Conservation (phyloP, 2,888 invertebrate species). For the Hanleya hanleyi region DNA sequence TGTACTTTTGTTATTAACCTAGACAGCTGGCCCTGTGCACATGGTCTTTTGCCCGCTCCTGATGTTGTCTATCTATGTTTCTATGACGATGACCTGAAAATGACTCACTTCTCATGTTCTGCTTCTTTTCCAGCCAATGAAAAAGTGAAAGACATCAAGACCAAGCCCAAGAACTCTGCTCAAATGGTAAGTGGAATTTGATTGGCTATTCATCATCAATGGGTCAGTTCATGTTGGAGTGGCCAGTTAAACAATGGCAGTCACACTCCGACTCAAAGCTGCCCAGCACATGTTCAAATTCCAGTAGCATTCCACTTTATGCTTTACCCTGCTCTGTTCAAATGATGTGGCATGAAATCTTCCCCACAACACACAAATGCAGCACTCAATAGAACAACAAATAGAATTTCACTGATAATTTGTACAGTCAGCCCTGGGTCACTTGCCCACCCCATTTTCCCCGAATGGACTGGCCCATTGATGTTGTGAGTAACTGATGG, state of each 20-base stretch:
- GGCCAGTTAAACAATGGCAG: no score
- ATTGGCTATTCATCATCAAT: background rate
- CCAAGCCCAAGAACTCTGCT: conserved; percentile 90
- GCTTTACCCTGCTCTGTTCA: background rate
- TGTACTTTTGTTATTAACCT: background rate
- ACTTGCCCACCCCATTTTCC: background rate
- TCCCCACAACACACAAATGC: no score
- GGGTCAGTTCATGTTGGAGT: background rate
- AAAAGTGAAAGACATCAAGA: conserved; percentile 85
- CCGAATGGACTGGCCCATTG: background rate
- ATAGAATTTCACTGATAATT: no score
- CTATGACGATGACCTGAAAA: conserved; percentile 10
- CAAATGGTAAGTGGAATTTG: conserved; percentile 84
- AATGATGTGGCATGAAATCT: no score
- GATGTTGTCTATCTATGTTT: background rate
- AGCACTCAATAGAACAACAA: no score
- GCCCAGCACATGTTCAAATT: no score
- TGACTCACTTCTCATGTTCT: conserved; percentile 13
- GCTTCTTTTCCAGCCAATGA: conserved; percentile 79
- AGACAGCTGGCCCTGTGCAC: background rate
- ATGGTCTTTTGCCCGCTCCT: background rate
- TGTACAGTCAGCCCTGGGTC: no score
- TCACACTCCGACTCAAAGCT: no score
- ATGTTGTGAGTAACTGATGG: conserved; percentile 9
- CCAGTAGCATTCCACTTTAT: no score